phyloP scores from a whole-genome alignment of 2,113 vertebrate species.

The Sprattus sprattus region DNA sequence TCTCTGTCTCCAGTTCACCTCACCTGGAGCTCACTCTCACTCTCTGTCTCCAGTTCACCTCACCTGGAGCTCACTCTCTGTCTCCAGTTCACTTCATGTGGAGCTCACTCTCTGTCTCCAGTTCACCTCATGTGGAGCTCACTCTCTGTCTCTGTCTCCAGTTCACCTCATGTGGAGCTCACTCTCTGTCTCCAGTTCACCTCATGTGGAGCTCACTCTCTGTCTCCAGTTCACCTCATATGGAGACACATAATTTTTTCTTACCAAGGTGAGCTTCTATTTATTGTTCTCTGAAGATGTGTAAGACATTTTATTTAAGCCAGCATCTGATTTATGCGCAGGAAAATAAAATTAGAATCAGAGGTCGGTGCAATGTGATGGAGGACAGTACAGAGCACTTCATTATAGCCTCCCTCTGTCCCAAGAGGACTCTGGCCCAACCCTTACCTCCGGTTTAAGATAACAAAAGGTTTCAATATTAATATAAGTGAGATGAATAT shows the following conservation, averaged over 20 bases:
- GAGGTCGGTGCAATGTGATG: not conserved
- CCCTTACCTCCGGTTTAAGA: not conserved
- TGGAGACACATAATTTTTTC: not conserved
- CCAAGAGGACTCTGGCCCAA: not conserved
- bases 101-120: no score
- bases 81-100: no score
- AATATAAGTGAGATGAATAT: not conserved
- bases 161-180: no score
- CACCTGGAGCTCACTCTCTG: no score
- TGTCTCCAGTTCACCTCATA: no score
- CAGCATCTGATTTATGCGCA: not conserved
- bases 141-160: no score
- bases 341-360: not conserved
- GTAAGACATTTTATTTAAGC: not conserved
- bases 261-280: not conserved
- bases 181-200: no score
- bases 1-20: no score
- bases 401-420: not conserved
- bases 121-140: no score
- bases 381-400: not conserved
- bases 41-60: no score
- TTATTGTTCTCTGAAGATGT: not conserved
- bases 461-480: not conserved
- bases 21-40: no score
- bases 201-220: no score